phyloP scores from a whole-genome alignment of 2,888 invertebrate species.

The Incurvaria masculella region DNA sequence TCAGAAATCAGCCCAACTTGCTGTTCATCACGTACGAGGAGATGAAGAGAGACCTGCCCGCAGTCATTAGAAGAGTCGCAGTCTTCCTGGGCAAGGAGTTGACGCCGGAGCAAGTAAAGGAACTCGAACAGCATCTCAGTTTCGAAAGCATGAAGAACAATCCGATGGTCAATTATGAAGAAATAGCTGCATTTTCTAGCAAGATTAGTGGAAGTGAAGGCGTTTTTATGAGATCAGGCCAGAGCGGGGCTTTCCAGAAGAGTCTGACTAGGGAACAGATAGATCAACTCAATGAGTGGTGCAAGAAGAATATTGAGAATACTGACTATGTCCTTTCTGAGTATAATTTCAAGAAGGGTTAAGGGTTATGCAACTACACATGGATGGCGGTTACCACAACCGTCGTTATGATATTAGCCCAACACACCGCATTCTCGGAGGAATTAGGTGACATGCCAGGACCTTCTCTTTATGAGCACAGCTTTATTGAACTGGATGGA shows the following conservation, averaged over 20 bases:
- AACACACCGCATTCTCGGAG: too few species aligned
- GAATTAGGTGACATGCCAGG: too few species aligned
- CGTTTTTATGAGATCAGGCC: slow-evolving; percentile 44
- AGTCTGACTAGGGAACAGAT: slow-evolving; percentile 28
- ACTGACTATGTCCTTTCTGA: slow-evolving; percentile 1
- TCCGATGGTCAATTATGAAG: slow-evolving; percentile 45
- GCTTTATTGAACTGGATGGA: too few species aligned
- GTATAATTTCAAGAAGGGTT: too few species aligned
- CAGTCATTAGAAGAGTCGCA: slow-evolving; percentile 45
- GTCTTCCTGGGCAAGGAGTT: slow-evolving; percentile 46
- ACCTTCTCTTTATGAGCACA: too few species aligned
- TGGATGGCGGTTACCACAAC: too few species aligned
- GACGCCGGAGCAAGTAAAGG: slow-evolving; percentile 35
- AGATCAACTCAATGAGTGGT: slow-evolving; percentile 44
- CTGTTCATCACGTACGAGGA: neutral
- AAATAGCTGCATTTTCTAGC: neutral
- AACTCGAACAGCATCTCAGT: slow-evolving; percentile 51
- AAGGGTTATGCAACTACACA: too few species aligned
- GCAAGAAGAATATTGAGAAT: slow-evolving; percentile 13
- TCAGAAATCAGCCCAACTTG: neutral
- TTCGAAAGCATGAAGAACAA: slow-evolving; percentile 59
- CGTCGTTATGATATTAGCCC: too few species aligned
- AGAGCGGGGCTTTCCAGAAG: slow-evolving; percentile 37
- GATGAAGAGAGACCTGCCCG: slow-evolving; percentile 33
- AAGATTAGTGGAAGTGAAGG: slow-evolving; percentile 21